Evolutionary conservation across 2,888 invertebrate species (phyloP), one percentile per base, ranked within the genome.

Genomic region (Phortica magna): DNA sequence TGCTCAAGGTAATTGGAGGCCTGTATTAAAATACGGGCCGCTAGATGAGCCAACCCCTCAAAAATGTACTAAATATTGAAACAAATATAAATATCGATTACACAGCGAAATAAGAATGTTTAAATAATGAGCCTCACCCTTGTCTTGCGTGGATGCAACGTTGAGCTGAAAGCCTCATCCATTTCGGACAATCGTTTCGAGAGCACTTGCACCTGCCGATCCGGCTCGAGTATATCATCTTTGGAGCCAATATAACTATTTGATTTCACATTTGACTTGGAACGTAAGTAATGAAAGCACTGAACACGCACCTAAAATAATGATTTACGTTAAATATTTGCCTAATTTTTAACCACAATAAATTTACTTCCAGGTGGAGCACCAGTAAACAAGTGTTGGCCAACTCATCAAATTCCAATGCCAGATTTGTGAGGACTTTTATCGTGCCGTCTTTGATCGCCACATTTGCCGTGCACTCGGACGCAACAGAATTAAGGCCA

Each of bases 361-460:
- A 57, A 42, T 73, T 84, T 75, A 97, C 96, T 94, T 99, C 99
- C 83, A 99, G 93, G 93, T 99, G 98, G 74, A 99, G 93, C 78
- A 99, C 95, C 61, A 99, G 93, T 78, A 99, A 93, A 88, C 98
- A 98, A 74, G 96, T 98, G 89, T 98, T 96, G 0, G 98, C 95
- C 75, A 98, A 93, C 85, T 98, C 97, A 89, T 97, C 96, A 90
- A 97, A 98, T 81, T 96, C 96, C 82, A 94, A 93, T 0, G 96
- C 96, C 73, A 96, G 94, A 79, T 95, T 94, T 9, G 94, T 93
- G 71, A 96, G 91, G 70, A 95, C 95, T 81, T 94, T 94, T 14
- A 95, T 92, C 1, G 94, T 93, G 14, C 93, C 92, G 79, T 94
- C 93, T 31, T 94, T 94, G 76, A 95, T 86, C 19, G 90, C 82